Evolutionary conservation across 2,113 vertebrate species (phyloP).

Genomic region (Rhea americana): DNA sequence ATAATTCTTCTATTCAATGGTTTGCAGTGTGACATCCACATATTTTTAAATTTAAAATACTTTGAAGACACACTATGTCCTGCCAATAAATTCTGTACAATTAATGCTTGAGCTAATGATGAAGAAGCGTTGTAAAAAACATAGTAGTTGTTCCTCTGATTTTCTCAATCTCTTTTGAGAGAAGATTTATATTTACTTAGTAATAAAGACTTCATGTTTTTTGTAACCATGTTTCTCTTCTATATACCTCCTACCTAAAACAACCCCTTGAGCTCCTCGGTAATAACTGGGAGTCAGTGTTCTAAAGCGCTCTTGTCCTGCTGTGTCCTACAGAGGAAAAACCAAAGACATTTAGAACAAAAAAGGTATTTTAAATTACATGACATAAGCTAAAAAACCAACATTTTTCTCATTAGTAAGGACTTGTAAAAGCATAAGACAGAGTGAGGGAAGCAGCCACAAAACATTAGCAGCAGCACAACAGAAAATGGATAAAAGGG

Average conservation of each 20-base stretch:
- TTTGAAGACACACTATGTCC: not conserved
- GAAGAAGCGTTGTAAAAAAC: not conserved
- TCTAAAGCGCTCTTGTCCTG: constrained; percentile 68
- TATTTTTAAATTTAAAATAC: not conserved
- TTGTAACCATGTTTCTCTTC: not conserved
- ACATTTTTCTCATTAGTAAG: not conserved
- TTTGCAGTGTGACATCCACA: not conserved
- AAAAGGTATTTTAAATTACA: not conserved
- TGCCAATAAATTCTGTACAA: not conserved
- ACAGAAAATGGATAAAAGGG: not conserved
- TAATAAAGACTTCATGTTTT: not conserved
- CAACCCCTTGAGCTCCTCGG: constrained; percentile 68
- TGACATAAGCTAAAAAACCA: not conserved
- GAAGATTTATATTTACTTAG: not conserved
- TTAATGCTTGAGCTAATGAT: not conserved
- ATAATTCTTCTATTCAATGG: not conserved
- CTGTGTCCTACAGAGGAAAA: constrained; percentile 59
- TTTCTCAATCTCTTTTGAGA: not conserved
- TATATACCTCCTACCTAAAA: constrained; percentile 50
- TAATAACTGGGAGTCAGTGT: constrained; percentile 64
- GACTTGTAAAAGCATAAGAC: rapidly evolving
- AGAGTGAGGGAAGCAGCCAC: not conserved
- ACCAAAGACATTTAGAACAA: not conserved
- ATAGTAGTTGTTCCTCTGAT: not conserved
- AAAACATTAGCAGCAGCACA: not conserved